These are phyloP conservation scores for silkworm (Bombyx mori) DNA, from an alignment of 1,140 invertebrate genomes.

Conservation along the genomic window ASM3026992v2 NC_085112.1:5480001-5480500, in stretches of 20 bases:
- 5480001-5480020: slow-evolving; percentile 62
- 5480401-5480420: no score
- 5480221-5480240: slow-evolving; percentile 43
- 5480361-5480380: no score
- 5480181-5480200: slow-evolving; percentile 23
- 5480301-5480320: slow-evolving; percentile 26
- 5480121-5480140: slow-evolving; percentile 20
- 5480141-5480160: slow-evolving; percentile 26
- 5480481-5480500: no score
- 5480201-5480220: slow-evolving; percentile 17
- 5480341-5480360: no score
- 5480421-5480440: no score
- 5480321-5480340: slow-evolving; percentile 13
- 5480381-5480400: no score
- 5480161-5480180: slow-evolving; percentile 23
- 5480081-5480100: slow-evolving; percentile 56
- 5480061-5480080: slow-evolving; percentile 45
- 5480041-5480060: slow-evolving; percentile 32
- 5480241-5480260: slow-evolving; percentile 20
- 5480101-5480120: slow-evolving; percentile 31
- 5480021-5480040: slow-evolving; percentile 27
- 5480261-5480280: slow-evolving; percentile 32
- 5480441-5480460: no score
- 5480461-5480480: no score
- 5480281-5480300: slow-evolving; percentile 59